These are phyloP conservation scores for Chaetodon trifascialis DNA, from an alignment of 2,113 vertebrate genomes.

Conservation along the genomic window DNA sequence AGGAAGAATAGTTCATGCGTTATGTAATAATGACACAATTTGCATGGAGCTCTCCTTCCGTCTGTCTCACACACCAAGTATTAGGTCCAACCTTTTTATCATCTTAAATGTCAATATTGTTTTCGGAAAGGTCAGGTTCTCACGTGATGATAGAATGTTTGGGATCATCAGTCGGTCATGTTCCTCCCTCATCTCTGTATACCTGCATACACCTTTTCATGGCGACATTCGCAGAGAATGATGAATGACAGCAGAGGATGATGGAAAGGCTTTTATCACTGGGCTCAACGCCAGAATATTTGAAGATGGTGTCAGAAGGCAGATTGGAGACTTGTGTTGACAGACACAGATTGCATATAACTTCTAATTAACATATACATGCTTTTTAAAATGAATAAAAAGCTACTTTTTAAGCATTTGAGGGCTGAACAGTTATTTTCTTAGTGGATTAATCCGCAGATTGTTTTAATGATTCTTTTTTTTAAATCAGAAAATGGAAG, in stretches of 20 bases:
- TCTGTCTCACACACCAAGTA: constrained; percentile 3
- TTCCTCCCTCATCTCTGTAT: constrained; percentile 21
- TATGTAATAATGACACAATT: constrained; percentile 43
- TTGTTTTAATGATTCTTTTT: not conserved
- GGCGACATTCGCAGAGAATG: not conserved
- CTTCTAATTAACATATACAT: no score
- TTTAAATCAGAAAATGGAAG: not conserved
- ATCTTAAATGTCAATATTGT: constrained; percentile 50
- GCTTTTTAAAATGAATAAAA: not conserved
- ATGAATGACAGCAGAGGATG: constrained; percentile 4
- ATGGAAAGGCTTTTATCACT: not conserved
- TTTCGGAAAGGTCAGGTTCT: constrained; percentile 49
- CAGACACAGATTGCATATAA: not conserved
- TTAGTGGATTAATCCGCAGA: not conserved
- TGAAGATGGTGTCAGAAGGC: not conserved
- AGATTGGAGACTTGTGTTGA: not conserved
- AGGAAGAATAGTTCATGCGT: not conserved
- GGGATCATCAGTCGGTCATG: constrained; percentile 24
- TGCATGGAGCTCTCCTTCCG: constrained; percentile 29
- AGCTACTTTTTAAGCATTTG: not conserved
- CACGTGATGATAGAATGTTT: constrained; percentile 11
- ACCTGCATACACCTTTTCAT: not conserved
- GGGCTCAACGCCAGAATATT: not conserved
- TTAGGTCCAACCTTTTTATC: constrained; percentile 21
- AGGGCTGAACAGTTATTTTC: not conserved